Conservation (phyloP, 2,113 vertebrate species). For the Pandion haliaetus region DNA sequence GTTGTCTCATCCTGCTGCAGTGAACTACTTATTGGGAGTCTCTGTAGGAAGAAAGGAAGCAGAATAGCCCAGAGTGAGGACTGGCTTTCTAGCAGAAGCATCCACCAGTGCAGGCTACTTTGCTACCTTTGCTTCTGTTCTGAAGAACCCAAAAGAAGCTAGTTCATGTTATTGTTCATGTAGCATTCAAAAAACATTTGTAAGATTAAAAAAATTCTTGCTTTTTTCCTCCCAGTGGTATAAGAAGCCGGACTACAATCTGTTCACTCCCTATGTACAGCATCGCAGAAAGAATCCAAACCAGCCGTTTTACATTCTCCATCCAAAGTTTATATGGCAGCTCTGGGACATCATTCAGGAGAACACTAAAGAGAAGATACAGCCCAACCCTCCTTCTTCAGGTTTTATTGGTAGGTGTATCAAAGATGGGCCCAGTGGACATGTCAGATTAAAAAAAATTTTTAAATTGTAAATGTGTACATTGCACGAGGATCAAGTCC, state of each 20-base stretch:
- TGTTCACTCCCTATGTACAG: conserved; percentile 90
- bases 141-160: background rate
- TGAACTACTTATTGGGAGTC: background rate
- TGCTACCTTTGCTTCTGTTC: background rate
- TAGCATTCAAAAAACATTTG: background rate
- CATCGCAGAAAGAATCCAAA: conserved; percentile 84
- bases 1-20: background rate
- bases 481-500: background rate
- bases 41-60: background rate
- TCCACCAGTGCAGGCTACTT: background rate
- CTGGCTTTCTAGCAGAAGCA: background rate
- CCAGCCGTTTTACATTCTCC: conserved; percentile 96
- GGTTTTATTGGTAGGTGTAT: conserved; percentile 91
- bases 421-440: background rate
- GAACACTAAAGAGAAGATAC: conserved; percentile 95
- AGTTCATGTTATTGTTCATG: background rate
- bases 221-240: conserved; percentile 85
- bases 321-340: conserved; percentile 94
- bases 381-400: conserved; percentile 97
- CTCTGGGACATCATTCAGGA: conserved; percentile 97
- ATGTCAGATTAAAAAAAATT: background rate
- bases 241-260: conserved; percentile 93
- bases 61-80: background rate
- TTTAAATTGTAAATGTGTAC: background rate
- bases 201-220: background rate